Evolutionary conservation across 2,888 invertebrate species (phyloP), one percentile per base, ranked within the genome.

Genomic region (Chouioia cunea): DNA sequence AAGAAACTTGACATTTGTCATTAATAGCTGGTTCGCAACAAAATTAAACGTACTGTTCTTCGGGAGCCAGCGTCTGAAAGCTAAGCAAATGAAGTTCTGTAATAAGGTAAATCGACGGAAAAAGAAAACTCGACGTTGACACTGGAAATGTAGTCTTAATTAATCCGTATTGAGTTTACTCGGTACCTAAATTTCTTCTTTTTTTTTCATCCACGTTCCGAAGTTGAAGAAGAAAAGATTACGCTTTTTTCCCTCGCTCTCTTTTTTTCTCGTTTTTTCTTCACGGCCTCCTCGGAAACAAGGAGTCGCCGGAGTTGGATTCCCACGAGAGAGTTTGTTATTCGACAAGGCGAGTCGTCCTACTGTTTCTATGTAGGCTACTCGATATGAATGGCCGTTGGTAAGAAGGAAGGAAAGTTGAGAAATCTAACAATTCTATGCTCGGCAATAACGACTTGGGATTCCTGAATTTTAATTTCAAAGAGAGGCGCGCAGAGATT

Each of bases 141-240:
- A 59, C 58, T 70, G 18, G 53, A 53, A 65, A 65, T 65, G n/a
- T 70, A 16, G 57, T 57, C 60, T 70, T 70, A 65, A 65, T 70
- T 70, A 70, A 65, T 65, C 56, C 27, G 57, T 48, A 54, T 65
- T 65, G 70, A 65, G 52, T 56, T 20, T 22, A 23, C 20, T 10
- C 36, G 6, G 1, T 36, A 36, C 6, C 6, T 36, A 6, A 36
- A 36, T 12, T 8, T 36, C 27, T 66, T 66, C 44, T 58, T 20
- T 66, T 66, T 57, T 52, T 46, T 47, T 46, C 23, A 46, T n/a
- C 36, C 10, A 15, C 60, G 48, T 2, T 43, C 12, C 16, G 56
- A 6, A 18, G 43, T 16, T 43, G 43, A 43, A 56, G 36, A 56
- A 16, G 56, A 56, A n/a, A 18, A 43, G 36, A 43, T 8, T 4